Percentiles rank a stretch among this genome's conserved stretches.
phyloP scores from a whole-genome alignment of 2,888 invertebrate species.

The Fragum whitleyi region DNA sequence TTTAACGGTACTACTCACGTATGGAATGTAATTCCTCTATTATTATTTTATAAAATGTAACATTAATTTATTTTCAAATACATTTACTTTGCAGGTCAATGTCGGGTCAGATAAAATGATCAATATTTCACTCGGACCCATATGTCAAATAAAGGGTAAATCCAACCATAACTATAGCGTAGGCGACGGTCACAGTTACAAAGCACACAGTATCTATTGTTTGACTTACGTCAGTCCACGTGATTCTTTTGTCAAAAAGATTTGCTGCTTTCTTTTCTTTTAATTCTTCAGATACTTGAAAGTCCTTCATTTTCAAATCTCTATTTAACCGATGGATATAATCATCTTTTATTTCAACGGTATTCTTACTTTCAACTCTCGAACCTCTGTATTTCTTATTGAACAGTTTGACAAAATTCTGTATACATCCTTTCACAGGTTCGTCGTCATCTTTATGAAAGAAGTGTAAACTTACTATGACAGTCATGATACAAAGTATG shows the following conservation, averaged over 20 bases:
- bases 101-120: too few relatives aligned
- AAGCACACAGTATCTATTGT: constrained; percentile 4
- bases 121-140: too few relatives aligned
- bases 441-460: not conserved
- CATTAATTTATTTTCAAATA: too few relatives aligned
- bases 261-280: not conserved
- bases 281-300: not conserved
- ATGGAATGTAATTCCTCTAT: too few relatives aligned
- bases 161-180: not conserved
- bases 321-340: too few relatives aligned
- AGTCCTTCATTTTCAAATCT: not conserved
- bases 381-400: not conserved
- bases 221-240: constrained; percentile 6
- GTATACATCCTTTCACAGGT: not conserved
- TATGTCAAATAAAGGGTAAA: not conserved
- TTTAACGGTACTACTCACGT: too few relatives aligned
- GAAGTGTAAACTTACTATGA: constrained; percentile 22
- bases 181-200: not conserved
- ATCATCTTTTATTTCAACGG: not conserved
- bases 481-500: not conserved
- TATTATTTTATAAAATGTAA: too few relatives aligned
- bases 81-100: too few relatives aligned
- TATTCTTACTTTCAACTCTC: not conserved
- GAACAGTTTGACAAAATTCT: not conserved
- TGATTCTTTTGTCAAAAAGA: not conserved